Base-by-base conservation (phyloP, 2,113 vertebrate genomes). In the Hystrix brachyura region DNA sequence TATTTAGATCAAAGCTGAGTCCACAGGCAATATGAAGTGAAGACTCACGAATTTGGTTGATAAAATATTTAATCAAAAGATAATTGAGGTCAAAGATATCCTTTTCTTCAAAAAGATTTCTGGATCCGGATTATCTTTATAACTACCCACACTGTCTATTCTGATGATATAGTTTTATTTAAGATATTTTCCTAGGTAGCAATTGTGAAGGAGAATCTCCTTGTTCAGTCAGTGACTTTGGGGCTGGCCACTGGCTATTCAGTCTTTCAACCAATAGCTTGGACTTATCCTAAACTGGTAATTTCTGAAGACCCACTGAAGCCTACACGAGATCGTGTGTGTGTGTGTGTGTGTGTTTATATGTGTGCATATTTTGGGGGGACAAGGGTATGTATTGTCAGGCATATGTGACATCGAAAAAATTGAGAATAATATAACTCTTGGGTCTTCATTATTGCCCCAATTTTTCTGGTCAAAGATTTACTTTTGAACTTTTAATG, bases 91-190 rank as follows among this genome's bases (percentile, higher is more conserved):
- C 25, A 76, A 91, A 86, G 7, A 94, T 23, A 82, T 4, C 23
- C 7, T 87, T 97, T 86, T 67, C n/a, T 78, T 96, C 57, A 80
- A 65, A 96, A 85, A 64, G 0, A 76, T 71, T 72, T 95, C 55
- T 71, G 12, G 3, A 57, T 90, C 5, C 21, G 85, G 81, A 69
- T 95, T 48, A n/a, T 80, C 79, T 86, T 3, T 25, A 12, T 86
- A 59, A 94, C 4, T 91, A 0, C 14, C 2, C 8, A n/a, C 13
- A 69, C 4, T 89, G 46, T 91, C 12, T 84, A 21, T 87, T 89
- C 51, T 83, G 51, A 79, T 81, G 4, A 72, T 15, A 8, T 9
- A 18, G 46, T 92, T 90, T 94, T 57, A 85, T 62, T 76, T 57
- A 84, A 62, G 43, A 23, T 19, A 57, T 43, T 32, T 90, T 67